phyloP scores from a whole-genome alignment of 1,140 invertebrate genomes.

The Meloidogyne exigua region DNA sequence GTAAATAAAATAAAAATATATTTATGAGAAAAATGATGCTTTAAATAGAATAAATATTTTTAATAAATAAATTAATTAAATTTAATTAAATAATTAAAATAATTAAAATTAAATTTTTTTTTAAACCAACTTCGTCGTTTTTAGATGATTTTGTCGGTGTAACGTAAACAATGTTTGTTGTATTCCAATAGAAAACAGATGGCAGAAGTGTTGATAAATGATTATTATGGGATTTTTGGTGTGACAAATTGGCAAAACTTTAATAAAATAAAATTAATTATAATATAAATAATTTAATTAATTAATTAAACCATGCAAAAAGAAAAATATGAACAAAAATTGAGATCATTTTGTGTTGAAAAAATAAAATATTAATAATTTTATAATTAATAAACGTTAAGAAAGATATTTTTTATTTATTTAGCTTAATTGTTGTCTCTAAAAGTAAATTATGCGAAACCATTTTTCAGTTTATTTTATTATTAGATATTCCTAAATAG shows the following conservation, averaged over 20 bases:
- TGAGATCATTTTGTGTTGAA: not conserved
- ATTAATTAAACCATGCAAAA: not conserved
- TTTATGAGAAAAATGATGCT: no score
- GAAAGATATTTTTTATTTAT: not conserved
- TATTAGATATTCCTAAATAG: no score
- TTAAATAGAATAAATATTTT: no score
- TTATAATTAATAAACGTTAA: not conserved
- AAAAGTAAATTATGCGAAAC: not conserved
- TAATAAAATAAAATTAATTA: not conserved
- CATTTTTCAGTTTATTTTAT: not conserved
- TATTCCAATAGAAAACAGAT: slow-evolving; percentile 16
- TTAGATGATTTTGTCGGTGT: not conserved
- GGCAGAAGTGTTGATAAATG: slow-evolving; percentile 12
- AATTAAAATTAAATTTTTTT: not conserved
- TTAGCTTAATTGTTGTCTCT: not conserved
- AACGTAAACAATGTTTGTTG: slow-evolving; percentile 14
- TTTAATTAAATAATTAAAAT: no score
- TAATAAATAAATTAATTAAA: no score
- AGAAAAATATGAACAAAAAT: not conserved
- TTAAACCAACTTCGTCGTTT: not conserved
- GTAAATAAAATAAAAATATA: no score
- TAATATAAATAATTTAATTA: not conserved
- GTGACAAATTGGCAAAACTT: not conserved
- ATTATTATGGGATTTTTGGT: not conserved
- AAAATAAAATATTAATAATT: not conserved